These are phyloP conservation scores for Trididemnum miniatum DNA, from an alignment of 23 tunicate genomes.

Conservation along the genomic window DNA sequence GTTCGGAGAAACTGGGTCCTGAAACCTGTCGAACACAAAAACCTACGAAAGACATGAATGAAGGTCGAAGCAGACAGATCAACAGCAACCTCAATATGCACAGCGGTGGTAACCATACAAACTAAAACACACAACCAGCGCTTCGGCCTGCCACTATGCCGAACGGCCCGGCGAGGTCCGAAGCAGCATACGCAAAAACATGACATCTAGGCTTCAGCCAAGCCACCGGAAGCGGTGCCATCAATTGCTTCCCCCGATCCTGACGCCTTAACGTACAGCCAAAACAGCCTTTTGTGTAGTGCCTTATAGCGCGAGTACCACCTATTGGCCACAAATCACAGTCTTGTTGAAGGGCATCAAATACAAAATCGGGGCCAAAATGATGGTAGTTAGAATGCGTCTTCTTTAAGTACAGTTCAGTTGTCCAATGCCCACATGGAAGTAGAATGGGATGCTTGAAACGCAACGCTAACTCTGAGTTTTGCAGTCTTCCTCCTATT, in stretches of 20 bases:
- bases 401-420: background rate
- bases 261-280: slow-evolving; percentile 24
- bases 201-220: background rate
- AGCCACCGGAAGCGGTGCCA: background rate
- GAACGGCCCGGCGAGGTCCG: slow-evolving; percentile 1
- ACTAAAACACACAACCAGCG: slow-evolving; percentile 6
- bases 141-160: background rate
- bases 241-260: slow-evolving; percentile 15
- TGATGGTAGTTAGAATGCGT: background rate
- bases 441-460: slow-evolving; percentile 24
- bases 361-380: slow-evolving; percentile 21
- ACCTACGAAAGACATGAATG: slow-evolving; percentile 1
- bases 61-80: slow-evolving; percentile 1
- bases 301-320: background rate
- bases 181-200: background rate
- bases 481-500: slow-evolving; percentile 27
- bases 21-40: slow-evolving; percentile 6
- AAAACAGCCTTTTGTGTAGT: slow-evolving; percentile 1
- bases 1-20: background rate
- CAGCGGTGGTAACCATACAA: slow-evolving; percentile 8
- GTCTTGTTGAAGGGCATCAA: slow-evolving; percentile 8
- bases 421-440: background rate
- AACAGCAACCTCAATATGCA: background rate
- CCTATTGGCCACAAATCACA: slow-evolving; percentile 16
- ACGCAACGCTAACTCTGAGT: background rate